A percentile compares a stretch with the other conserved stretches of the same genome.
Evolutionary conservation across 2,113 vertebrate genomes (phyloP).

Genomic region (Petrocephalus microphthalmus): DNA sequence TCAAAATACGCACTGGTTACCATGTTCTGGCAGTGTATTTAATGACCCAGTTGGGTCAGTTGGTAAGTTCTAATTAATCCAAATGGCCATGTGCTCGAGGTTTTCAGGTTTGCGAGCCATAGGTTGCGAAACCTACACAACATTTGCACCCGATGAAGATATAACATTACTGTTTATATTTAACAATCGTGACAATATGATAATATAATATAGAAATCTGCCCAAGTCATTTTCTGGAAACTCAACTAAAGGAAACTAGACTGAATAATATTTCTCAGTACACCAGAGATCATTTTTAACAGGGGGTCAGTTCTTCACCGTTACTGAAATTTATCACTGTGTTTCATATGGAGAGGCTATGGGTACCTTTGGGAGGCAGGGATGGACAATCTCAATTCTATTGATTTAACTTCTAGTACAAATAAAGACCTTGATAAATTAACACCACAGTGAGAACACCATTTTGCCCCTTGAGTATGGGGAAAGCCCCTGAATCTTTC

Average conservation of each 20-base stretch:
- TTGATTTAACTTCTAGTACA: background rate
- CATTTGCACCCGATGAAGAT: background rate
- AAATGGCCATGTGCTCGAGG: conserved; percentile 2
- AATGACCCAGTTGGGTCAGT: conserved; percentile 13
- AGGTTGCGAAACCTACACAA: background rate
- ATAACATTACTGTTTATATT: background rate
- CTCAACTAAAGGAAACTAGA: background rate
- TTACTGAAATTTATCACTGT: background rate
- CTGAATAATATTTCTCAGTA: background rate
- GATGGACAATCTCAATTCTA: conserved; percentile 3
- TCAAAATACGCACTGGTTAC: background rate
- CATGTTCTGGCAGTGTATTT: conserved; percentile 7
- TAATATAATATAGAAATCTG: background rate
- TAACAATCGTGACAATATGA: background rate
- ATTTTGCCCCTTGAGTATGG: background rate
- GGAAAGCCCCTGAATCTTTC: background rate
- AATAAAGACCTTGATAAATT: background rate
- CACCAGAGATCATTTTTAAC: background rate
- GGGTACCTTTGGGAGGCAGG: background rate
- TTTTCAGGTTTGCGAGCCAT: background rate
- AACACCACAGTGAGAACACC: background rate
- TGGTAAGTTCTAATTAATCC: background rate
- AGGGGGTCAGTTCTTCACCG: background rate
- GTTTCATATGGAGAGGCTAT: background rate
- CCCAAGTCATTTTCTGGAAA: background rate